Base-by-base conservation (phyloP, 2,113 vertebrate species). In the Echinops telfairi region DNA sequence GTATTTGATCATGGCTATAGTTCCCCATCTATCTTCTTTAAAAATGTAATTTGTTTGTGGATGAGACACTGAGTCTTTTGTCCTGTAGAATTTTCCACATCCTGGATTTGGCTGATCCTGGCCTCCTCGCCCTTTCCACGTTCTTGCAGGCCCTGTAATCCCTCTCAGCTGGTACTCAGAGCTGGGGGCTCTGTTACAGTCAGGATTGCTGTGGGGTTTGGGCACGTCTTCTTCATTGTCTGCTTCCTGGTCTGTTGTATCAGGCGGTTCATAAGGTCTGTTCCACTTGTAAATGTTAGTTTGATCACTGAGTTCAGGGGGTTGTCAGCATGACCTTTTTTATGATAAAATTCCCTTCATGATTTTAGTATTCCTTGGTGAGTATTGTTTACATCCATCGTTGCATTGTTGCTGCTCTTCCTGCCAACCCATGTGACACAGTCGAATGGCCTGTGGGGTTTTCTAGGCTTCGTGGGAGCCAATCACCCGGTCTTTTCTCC, bases 151-250 rank as follows among this genome's bases (percentile, higher is more conserved):
- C 33, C 10, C 25, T 16, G 0, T 29, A 17, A 20, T 22, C 53
- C 58, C 83, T 53, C 2, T 11, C 11, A 47, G 27, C 73, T 38
- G 40, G 10, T 40, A 7, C n/a, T 62, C 80, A 53, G 58, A 10
- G 33, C 77, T 31, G 25, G 58, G 6, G 12, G 10, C 66, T 47
- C 57, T 19, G 1, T 79, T 22, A 27, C 22, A 79, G 27, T 31
- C 7, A 5, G 29, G 58, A 2, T 58, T 33, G 10, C 1, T 43
- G 47, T 62, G 77, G 43, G 78, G 1, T 8, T 47, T n/a, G 47
- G 81, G 76, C 16, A 0, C 1, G 4, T 6, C 27, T 4, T 0
- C 60, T 7, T 64, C 27, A 1, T 16, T 4, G 0, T 3, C 33
- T 23, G 15, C 12, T 3, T 25, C 29, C 31, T 19, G 1, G n/a